phyloP scores from a whole-genome alignment of 2,888 invertebrate species.

The Tethea ocularis region DNA sequence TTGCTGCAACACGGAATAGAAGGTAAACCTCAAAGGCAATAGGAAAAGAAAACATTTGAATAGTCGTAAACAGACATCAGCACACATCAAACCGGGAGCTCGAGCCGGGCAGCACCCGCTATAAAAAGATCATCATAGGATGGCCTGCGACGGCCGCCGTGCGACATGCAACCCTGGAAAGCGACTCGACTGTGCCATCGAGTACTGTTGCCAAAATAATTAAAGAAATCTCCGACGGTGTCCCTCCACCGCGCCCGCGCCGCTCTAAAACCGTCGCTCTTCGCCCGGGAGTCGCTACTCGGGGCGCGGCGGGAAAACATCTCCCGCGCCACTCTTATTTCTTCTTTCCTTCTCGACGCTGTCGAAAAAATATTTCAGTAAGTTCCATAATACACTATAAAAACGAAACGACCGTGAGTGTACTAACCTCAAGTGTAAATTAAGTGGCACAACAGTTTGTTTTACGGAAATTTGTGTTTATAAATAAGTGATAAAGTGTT shows the following conservation, averaged over 20 bases:
- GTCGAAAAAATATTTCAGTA: conserved; percentile 69
- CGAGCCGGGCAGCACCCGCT: conserved; percentile 80
- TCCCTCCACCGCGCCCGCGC: conserved; percentile 86
- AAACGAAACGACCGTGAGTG: conserved; percentile 65
- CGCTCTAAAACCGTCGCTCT: conserved; percentile 84
- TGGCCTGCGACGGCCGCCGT: conserved; percentile 71
- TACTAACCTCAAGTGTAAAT: conserved; percentile 61
- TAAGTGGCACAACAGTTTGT: conserved; percentile 58
- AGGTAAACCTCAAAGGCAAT: conserved; percentile 15
- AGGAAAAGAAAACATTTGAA: conserved; percentile 48
- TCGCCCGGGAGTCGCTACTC: conserved; percentile 83
- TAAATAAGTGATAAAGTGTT: conserved; percentile 77
- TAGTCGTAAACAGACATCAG: conserved; percentile 56
- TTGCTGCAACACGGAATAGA: neutral
- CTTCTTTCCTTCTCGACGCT: conserved; percentile 84
- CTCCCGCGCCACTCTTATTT: conserved; percentile 84
- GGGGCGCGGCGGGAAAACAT: conserved; percentile 84
- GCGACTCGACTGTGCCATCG: conserved; percentile 82
- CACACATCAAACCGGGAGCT: conserved; percentile 66
- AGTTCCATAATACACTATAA: conserved; percentile 64
- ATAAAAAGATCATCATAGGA: conserved; percentile 83
- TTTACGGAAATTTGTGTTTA: conserved; percentile 60
- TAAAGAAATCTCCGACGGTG: conserved; percentile 87
- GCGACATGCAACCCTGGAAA: conserved; percentile 84
- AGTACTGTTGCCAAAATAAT: conserved; percentile 90